Evolutionary conservation across 64 coral and sea anemone genomes (phyloP).

Genomic region (Trachythela sp.): DNA sequence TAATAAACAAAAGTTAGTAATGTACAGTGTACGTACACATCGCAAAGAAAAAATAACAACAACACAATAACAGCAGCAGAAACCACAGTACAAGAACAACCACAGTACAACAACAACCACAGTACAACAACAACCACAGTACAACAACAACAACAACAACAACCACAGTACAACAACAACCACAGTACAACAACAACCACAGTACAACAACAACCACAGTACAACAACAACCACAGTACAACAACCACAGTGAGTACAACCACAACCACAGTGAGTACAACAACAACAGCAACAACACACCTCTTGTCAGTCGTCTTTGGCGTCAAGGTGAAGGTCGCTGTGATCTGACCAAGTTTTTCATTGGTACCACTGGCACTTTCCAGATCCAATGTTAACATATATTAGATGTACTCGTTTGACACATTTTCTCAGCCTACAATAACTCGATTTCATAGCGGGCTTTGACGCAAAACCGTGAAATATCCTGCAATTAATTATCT

Average conservation of each 20-base stretch:
- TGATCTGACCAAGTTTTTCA: conserved; percentile 81
- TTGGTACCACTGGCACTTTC: conserved; percentile 64
- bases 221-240: no score
- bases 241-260: background rate
- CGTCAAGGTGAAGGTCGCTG: conserved; percentile 60
- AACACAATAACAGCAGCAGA: no score
- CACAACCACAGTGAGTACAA: background rate
- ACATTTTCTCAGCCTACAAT: background rate
- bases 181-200: background rate
- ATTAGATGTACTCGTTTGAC: background rate
- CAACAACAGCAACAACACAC: conserved; percentile 42
- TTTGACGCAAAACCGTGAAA: background rate
- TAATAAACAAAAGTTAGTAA: background rate
- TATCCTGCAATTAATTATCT: background rate
- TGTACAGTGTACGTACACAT: no score
- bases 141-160: no score
- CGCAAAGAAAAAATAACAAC: background rate
- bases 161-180: no score
- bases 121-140: background rate
- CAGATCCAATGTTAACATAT: conserved; percentile 79
- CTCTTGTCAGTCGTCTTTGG: conserved; percentile 96
- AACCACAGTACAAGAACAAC: no score
- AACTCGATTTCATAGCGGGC: background rate
- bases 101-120: no score
- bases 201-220: no score